phyloP scores from a whole-genome alignment of 2,113 vertebrate species.

The Pseudolaguvia tuberculata region DNA sequence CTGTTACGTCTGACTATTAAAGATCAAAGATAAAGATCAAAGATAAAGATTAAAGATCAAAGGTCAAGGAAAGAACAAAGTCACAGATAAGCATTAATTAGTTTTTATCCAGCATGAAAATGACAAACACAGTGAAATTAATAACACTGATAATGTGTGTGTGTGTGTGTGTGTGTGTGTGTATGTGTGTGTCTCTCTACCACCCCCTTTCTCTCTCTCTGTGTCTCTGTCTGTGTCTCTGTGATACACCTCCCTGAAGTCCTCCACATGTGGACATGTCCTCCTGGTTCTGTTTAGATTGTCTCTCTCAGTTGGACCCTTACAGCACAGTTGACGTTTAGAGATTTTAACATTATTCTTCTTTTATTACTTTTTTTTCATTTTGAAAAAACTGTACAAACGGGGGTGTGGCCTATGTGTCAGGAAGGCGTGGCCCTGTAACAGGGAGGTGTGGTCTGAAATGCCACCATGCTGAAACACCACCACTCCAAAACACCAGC shows the following conservation, averaged over 20 bases:
- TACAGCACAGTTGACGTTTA: no score
- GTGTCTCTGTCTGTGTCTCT: no score
- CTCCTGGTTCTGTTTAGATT: not conserved
- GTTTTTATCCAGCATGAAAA: constrained; percentile 6
- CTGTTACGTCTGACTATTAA: not conserved
- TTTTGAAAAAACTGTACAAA: constrained; percentile 72
- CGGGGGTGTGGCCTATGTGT: constrained; percentile 67
- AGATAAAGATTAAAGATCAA: not conserved
- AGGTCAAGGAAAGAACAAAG: not conserved
- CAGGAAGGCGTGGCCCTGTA: no score
- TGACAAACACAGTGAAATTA: constrained; percentile 33
- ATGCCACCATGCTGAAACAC: not conserved
- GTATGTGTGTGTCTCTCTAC: constrained; percentile 26
- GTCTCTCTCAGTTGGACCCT: no score
- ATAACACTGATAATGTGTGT: not conserved
- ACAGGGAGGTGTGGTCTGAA: no score
- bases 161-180: not conserved
- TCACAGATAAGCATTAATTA: constrained; percentile 1
- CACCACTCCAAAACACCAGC: no score
- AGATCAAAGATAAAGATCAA: constrained; percentile 8
- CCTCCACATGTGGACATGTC: no score
- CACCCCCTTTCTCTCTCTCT: no score
- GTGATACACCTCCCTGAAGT: no score
- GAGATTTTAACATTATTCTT: constrained; percentile 68
- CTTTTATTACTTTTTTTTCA: constrained; percentile 57